A percentile compares a stretch with the other conserved stretches of the same genome.
Conservation (phyloP, 1,140 invertebrate genomes). For the Meloidogyne hapla region DNA sequence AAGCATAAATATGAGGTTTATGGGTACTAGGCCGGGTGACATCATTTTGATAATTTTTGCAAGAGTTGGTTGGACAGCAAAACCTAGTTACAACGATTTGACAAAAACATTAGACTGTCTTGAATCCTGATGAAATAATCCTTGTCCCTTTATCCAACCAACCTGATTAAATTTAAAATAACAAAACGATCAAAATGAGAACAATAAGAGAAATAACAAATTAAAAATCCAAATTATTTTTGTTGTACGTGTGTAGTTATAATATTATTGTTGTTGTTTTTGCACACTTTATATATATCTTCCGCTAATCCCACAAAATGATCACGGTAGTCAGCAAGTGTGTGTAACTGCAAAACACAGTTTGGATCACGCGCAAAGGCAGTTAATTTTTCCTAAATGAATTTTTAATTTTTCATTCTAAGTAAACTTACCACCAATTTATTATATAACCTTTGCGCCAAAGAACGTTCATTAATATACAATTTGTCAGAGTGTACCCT, state of each 20-base stretch:
- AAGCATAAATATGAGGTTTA: too few relatives aligned
- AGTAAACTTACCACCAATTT: constrained; percentile 24
- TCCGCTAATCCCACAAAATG: constrained; percentile 15
- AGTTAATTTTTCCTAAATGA: constrained; percentile 19
- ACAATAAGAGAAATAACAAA: not conserved
- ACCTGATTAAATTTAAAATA: too few relatives aligned
- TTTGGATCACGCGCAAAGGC: constrained; percentile 16
- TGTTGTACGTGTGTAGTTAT: not conserved
- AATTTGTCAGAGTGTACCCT: constrained; percentile 25
- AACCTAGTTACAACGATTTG: too few relatives aligned
- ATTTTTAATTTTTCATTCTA: not conserved
- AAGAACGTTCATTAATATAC: constrained; percentile 19
- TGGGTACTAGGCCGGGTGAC: too few relatives aligned
- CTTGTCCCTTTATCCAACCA: too few relatives aligned
- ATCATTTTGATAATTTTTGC: too few relatives aligned
- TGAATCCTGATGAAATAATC: too few relatives aligned
- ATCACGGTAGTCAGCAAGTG: not conserved
- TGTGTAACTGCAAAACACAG: constrained; percentile 12
- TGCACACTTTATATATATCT: constrained; percentile 13
- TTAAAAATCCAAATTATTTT: not conserved
- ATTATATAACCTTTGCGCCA: constrained; percentile 11
- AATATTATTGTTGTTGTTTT: constrained; percentile 7
- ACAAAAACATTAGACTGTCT: too few relatives aligned
- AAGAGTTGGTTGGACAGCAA: too few relatives aligned
- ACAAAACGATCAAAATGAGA: too few relatives aligned